These are phyloP conservation scores for Petrolisthes cinctipes DNA, from an alignment of 2,888 invertebrate genomes.

Conservation along the genomic window DNA sequence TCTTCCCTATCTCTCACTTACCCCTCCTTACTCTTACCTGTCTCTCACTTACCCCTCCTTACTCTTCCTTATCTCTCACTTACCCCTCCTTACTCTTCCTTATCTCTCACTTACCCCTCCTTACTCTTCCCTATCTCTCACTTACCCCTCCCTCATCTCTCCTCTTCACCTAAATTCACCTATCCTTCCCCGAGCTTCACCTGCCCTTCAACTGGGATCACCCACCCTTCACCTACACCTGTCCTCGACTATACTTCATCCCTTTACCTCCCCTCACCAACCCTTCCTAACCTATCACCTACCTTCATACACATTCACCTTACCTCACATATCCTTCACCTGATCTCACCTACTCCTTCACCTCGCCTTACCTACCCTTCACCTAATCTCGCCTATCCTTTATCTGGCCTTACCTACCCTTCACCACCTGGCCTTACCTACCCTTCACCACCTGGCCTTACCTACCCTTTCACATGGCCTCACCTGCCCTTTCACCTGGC, in stretches of 20 bases:
- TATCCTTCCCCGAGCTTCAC: background rate
- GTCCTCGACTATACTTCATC: background rate
- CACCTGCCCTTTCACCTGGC: too few relatives aligned
- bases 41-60: background rate
- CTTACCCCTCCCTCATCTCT: background rate
- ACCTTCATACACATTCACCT: background rate
- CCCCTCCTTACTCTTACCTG: background rate
- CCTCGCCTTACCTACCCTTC: background rate
- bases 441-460: background rate
- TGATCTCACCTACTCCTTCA: too few relatives aligned
- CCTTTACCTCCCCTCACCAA: background rate
- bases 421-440: background rate
- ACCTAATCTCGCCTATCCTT: too few relatives aligned
- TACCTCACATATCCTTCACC: too few relatives aligned
- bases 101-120: background rate
- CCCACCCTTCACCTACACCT: background rate
- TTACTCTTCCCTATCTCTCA: background rate
- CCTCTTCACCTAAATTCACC: background rate
- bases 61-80: background rate
- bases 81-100: background rate
- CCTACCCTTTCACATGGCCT: too few relatives aligned
- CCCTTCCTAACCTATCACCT: background rate
- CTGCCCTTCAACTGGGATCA: background rate
- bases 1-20: background rate
- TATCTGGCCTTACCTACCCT: background rate